phyloP scores from a whole-genome alignment of 2,797 vertebrate species.

The Gastrophryne carolinensis region DNA sequence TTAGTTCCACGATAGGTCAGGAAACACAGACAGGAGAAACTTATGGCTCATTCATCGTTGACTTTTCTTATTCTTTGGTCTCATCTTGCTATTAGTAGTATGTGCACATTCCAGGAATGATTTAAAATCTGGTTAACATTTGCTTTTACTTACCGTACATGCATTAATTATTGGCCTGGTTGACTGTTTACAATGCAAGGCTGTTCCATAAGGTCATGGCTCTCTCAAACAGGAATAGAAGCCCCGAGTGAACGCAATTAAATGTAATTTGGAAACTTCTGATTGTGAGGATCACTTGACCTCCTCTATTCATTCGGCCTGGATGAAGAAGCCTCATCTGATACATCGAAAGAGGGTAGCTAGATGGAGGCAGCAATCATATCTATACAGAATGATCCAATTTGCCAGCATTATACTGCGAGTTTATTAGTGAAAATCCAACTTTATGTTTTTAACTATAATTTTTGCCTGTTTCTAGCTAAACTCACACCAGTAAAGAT shows the following conservation, averaged over 20 bases:
- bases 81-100: background rate
- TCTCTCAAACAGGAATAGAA: background rate
- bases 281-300: slow-evolving; percentile 26
- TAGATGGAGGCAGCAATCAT: background rate
- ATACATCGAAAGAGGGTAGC: background rate
- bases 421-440: no score
- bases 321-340: background rate
- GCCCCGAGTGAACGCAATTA: slow-evolving; percentile 9
- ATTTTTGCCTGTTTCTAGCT: no score
- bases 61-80: no score
- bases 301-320: background rate
- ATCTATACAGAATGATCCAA: background rate
- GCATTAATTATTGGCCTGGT: background rate
- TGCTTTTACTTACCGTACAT: background rate
- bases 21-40: no score
- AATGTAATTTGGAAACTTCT: background rate
- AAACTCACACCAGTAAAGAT: no score
- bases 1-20: no score
- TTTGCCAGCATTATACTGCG: background rate
- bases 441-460: no score
- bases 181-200: background rate
- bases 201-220: slow-evolving; percentile 3
- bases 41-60: no score
- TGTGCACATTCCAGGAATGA: background rate
- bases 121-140: slow-evolving; percentile 3